A percentile compares a stretch with the other conserved stretches of the same genome.
phyloP scores from a whole-genome alignment of 2,888 invertebrate species.

The Eupithecia insigniata region DNA sequence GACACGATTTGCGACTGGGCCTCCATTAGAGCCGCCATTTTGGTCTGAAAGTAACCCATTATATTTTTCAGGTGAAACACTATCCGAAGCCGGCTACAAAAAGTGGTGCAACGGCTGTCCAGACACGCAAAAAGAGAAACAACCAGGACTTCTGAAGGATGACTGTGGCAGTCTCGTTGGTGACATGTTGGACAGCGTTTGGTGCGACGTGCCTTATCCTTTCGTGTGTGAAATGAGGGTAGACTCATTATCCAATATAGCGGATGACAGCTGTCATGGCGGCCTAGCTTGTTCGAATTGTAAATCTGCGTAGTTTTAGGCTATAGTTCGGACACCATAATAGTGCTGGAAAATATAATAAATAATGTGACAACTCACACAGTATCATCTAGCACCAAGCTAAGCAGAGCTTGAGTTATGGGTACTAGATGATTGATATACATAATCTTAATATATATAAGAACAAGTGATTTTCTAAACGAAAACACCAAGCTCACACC shows the following conservation, averaged over 20 bases:
- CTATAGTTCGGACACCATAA: too few relatives aligned
- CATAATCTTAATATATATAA: too few relatives aligned
- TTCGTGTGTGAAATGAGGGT: slow-evolving; percentile 42
- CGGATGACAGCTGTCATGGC: slow-evolving; percentile 16
- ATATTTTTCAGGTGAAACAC: slow-evolving; percentile 37
- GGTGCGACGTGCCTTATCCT: slow-evolving; percentile 20
- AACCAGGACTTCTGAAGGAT: slow-evolving; percentile 6
- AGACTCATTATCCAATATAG: slow-evolving; percentile 13
- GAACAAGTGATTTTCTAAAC: too few relatives aligned
- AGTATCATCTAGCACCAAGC: too few relatives aligned
- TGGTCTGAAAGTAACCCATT: not conserved
- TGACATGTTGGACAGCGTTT: slow-evolving; percentile 23
- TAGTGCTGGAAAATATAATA: too few relatives aligned
- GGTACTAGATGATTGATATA: too few relatives aligned
- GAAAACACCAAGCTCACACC: too few relatives aligned
- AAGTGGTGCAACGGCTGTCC: slow-evolving; percentile 37
- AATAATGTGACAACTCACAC: too few relatives aligned
- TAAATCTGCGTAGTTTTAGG: not conserved
- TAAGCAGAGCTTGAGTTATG: too few relatives aligned
- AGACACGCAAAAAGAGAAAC: not conserved
- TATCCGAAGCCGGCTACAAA: slow-evolving; percentile 41
- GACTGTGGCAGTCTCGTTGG: slow-evolving; percentile 14
- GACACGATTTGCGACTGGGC: too few relatives aligned
- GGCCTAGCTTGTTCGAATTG: slow-evolving; percentile 18
- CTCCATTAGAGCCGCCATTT: not conserved